Evolutionary conservation across 1,140 invertebrate genomes (phyloP).

Genomic region (Drosophila pseudoobscura): DNA sequence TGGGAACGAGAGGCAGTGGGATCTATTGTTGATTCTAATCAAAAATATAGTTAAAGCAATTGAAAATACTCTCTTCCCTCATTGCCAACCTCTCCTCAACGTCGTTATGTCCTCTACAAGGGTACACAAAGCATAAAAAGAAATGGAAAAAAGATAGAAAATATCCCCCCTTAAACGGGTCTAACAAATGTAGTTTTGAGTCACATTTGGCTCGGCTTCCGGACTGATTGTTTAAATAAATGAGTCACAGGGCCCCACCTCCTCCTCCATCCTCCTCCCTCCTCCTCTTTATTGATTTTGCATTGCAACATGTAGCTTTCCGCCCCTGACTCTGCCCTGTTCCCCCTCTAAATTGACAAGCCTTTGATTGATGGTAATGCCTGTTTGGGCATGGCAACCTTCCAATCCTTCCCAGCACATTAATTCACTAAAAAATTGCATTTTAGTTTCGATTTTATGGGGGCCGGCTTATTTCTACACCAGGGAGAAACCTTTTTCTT

Average conservation of each 20-base stretch:
- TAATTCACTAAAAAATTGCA: slow-evolving; percentile 48
- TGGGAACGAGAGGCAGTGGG: too few species aligned
- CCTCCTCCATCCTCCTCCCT: neutral
- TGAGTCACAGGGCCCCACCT: slow-evolving; percentile 15
- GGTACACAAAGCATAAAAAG: slow-evolving; percentile 5
- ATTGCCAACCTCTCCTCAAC: too few species aligned
- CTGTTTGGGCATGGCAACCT: neutral
- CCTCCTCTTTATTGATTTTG: slow-evolving; percentile 53
- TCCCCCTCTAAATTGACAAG: slow-evolving; percentile 26
- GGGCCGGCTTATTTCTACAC: slow-evolving; percentile 22
- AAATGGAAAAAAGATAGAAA: neutral
- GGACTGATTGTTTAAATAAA: slow-evolving; percentile 67
- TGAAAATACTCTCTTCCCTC: too few species aligned
- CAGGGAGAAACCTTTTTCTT: slow-evolving; percentile 6
- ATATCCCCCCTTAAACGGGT: slow-evolving; percentile 8
- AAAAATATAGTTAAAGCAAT: too few species aligned
- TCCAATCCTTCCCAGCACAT: slow-evolving; percentile 14
- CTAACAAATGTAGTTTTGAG: slow-evolving; percentile 63
- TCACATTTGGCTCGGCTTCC: slow-evolving; percentile 45
- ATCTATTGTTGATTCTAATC: too few species aligned
- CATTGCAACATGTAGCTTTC: slow-evolving; percentile 26
- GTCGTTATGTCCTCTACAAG: too few species aligned
- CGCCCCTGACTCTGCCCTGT: neutral
- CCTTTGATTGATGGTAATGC: slow-evolving; percentile 39
- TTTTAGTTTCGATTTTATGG: slow-evolving; percentile 42